Evolutionary conservation across 2,113 vertebrate species (phyloP), one percentile per base, ranked within the genome.

Genomic region (Ploceus nigricollis): DNA sequence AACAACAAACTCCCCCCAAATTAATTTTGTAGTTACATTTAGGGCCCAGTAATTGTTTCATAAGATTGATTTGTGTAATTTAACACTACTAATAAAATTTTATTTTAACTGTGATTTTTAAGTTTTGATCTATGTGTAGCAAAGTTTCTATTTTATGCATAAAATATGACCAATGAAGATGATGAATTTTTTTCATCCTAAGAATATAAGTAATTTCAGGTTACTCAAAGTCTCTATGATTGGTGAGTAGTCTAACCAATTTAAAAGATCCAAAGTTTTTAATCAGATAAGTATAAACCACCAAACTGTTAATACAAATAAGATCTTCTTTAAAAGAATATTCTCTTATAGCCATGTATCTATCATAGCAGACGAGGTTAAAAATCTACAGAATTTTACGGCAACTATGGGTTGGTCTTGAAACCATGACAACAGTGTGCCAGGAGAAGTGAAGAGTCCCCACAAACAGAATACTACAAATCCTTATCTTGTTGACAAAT

Each of bases 1-100:
- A 70, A 40, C 3, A 35, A 7, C 7, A 39, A 68, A 30, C 3
- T 13, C 6, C 5, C 0, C 1, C 11, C 2, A 3, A 39, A 37
- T 78, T 60, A 54, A 9, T 78, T 78, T 53, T 47, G 30, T 33
- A 44, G 25, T 71, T 28, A 63, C 8, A 66, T 11, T 78, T 45
- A 40, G 4, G 16, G 10, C 40, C 22, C 39, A 30, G 13, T 33
- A 77, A 65, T 33, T 83, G 7, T 58, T 94, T 73, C 11, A 28
- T 57, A 35, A 66, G 2, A 7, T 58, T 75, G 10, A 57, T 70
- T 87, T 73, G 3, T 24, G 17, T 25, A 51, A 53, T 70, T 82
- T 45, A 82, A 35, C 7, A 51, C 4, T 64, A 54, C 5, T 42
- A 57, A 71, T 39, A 6, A 64, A 25, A 35, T 88, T 54, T 80